Evolutionary conservation across 2,113 vertebrate genomes (phyloP).

Genomic region (Petromus typicus): DNA sequence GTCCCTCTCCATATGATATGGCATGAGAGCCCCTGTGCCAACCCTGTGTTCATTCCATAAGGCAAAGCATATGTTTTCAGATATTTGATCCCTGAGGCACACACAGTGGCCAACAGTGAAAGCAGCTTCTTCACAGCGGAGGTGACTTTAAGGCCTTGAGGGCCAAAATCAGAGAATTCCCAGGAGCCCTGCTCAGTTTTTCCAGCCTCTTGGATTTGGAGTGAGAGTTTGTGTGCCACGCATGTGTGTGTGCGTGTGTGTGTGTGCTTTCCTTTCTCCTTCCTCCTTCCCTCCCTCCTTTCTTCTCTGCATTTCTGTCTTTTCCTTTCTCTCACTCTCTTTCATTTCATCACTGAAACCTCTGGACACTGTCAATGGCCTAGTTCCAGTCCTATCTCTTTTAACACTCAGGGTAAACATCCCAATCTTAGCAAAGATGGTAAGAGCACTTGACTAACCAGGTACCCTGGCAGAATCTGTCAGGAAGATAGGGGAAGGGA

Average conservation of each 20-base stretch:
- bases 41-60: neutral
- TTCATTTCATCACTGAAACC: neutral
- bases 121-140: neutral
- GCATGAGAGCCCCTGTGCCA: constrained; percentile 1
- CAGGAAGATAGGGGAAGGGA: neutral
- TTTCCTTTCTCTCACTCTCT: neutral
- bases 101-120: neutral
- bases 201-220: neutral
- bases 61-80: neutral
- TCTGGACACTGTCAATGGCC: neutral
- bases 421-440: neutral
- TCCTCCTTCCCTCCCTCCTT: too few relatives aligned
- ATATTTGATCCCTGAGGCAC: constrained; percentile 43
- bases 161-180: constrained; percentile 6
- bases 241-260: too few relatives aligned
- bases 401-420: constrained; percentile 8
- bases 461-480: neutral
- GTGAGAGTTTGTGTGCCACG: too few relatives aligned
- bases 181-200: neutral
- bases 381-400: neutral
- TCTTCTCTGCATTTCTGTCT: too few relatives aligned
- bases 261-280: neutral
- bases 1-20: neutral
- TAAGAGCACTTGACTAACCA: neutral
- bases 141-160: neutral